Evolutionary conservation across 92 coral and sea anemone genomes (phyloP), one percentile per base, ranked within the genome.

Genomic region (Isaurus tuberculatus): DNA sequence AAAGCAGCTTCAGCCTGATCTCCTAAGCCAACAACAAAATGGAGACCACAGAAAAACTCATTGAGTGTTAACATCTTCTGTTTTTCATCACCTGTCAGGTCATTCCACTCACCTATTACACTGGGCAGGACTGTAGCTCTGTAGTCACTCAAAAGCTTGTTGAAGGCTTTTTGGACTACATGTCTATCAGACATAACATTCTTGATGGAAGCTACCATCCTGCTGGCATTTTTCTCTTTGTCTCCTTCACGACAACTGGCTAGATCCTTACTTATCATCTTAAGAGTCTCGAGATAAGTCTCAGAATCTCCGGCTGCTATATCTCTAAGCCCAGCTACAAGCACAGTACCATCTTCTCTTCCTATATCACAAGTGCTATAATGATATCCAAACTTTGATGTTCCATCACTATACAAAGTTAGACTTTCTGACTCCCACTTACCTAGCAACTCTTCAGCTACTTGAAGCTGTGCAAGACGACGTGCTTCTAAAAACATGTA

Each of bases 101-200:
- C n/a, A 19, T 69, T 2, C 17, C 3, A 48, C 20, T 67, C 22
- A 37, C 42, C 72, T 2, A 33, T 19, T 19, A 72, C 78, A 20
- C 19, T 28, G 27, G 78, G 60, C 28, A 72, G 63, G 40, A 72
- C 63, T 72, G 63, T 72, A 72, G 61, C 30, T 72, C 61, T 72
- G n/a, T 72, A 72, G 79, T 72, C 79, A 72, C 29, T n/a, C 13
- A 72, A 72, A 27, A 46, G 63, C 17, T 72, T 72, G 79, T 72
- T 72, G 40, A 43, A 72, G 9, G 40, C 63, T 37, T 72, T 72
- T 72, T 72, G 63, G 79, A 72, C 79, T 19, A 25, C 77, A 43
- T 71, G 77, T 71, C 77, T 53, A 5, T 79, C 71, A 13, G 83
- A 79, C 83, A 79, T 79, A 26, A 60, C 37, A n/a, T n/a, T n/a